Base-by-base conservation (phyloP, 2,113 vertebrate species). In the Oncorhynchus kisutch region DNA sequence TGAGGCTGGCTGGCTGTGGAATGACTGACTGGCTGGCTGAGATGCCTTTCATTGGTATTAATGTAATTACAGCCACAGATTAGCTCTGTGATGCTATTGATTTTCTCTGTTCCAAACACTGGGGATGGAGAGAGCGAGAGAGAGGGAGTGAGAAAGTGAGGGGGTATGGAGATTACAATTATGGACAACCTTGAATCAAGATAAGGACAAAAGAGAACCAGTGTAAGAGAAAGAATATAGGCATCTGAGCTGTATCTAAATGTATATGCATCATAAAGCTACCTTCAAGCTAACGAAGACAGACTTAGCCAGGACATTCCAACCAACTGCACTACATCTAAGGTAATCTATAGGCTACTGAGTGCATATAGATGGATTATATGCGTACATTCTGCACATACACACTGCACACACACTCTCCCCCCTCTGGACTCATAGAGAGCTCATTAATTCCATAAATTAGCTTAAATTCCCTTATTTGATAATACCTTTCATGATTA, bases 371-470 rank as follows among this genome's bases (percentile, higher is more conserved):
- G 78, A 74, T 69, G 77, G 77, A 84, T 87, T 85, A 84, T 83
- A 73, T 79, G 83, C 86, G 83, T 86, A 85, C 88, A 85, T 80
- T 89, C 80, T 11, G 6, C 16, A 45, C 39, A 73, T 74, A 81
- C 71, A 25, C 51, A 18, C n/a, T 71, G 77, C 80, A 67, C 77
- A 88, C 73, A 76, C 14, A 7, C 74, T 39, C 76, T 65, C 51
- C 70, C 76, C 74, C 90, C 83, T 83, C 67, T 72, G 87, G 84
- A 74, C 76, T 90, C 83, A 75, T 91, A 88, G 85, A 93, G 90
- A 83, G 79, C 83, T 88, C 81, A 91, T 92, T 92, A 90, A 92
- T 90, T 91, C 81, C 79, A 83, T 79, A 86, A 90, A 92, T 92
- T 86, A 89, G 83, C 87, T 88, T 90, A 91, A 90, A 88, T 79